Percentiles rank a stretch among this genome's conserved stretches.
Conservation (phyloP, 2,888 invertebrate genomes). For the Aplocera efformata region DNA sequence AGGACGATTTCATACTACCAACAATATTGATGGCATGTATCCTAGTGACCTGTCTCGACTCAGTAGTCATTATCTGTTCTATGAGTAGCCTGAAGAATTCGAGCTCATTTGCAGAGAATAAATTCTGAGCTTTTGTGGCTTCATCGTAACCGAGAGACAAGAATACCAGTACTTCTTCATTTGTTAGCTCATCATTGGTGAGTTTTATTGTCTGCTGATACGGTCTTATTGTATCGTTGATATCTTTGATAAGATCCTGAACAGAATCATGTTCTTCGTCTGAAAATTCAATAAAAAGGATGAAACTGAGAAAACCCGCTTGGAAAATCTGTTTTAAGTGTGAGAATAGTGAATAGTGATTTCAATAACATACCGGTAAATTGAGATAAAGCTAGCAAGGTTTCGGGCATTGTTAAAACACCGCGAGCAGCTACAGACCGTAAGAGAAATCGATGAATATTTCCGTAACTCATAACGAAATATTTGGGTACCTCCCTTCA, state of each 20-base stretch:
- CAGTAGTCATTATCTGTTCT: constrained; percentile 64
- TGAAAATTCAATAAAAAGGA: constrained; percentile 33
- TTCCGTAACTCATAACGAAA: constrained; percentile 50
- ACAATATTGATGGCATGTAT: constrained; percentile 64
- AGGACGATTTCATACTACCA: constrained; percentile 52
- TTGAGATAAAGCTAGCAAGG: constrained; percentile 37
- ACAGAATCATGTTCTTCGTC: constrained; percentile 38
- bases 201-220: constrained; percentile 62
- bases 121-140: constrained; percentile 60
- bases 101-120: constrained; percentile 57
- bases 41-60: constrained; percentile 57
- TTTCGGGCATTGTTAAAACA: constrained; percentile 51
- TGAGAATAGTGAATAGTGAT: too few relatives aligned
- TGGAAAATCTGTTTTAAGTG: too few relatives aligned
- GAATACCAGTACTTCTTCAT: constrained; percentile 61
- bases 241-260: constrained; percentile 48
- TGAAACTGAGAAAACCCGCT: too few relatives aligned
- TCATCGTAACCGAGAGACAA: constrained; percentile 60
- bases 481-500: constrained; percentile 20
- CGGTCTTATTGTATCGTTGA: constrained; percentile 57
- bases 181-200: constrained; percentile 56
- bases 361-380: constrained; percentile 41
- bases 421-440: constrained; percentile 61
- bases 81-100: constrained; percentile 64
- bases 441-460: constrained; percentile 54